phyloP scores from a whole-genome alignment of 2,113 vertebrate species.

The Archocentrus centrarchus region DNA sequence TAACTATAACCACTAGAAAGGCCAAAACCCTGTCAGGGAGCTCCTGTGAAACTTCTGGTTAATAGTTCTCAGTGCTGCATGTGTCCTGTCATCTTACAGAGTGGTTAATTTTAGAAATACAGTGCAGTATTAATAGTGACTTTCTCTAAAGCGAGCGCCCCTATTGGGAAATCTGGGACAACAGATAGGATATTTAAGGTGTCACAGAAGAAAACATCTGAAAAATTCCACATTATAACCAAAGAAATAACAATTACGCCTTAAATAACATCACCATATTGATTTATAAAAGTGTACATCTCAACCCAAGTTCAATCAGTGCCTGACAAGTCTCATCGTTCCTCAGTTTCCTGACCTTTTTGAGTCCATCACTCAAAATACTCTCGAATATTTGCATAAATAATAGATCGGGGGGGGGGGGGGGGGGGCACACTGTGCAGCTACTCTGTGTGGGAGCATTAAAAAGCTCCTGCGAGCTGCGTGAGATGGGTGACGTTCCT shows the following conservation, averaged over 20 bases:
- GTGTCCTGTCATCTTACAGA: neutral
- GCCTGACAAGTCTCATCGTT: neutral
- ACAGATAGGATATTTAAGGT: neutral
- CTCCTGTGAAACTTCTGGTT: neutral
- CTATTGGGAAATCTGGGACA: constrained; percentile 35
- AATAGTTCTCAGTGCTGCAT: accelerated
- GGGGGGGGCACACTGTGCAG: neutral
- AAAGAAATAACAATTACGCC: neutral
- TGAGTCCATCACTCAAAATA: neutral
- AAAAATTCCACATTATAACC: neutral
- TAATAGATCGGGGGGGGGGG: neutral
- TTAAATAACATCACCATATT: neutral
- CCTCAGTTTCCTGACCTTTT: neutral
- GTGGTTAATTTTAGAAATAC: neutral
- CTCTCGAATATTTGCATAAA: neutral
- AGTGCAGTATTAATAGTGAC: constrained; percentile 47
- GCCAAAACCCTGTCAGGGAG: neutral
- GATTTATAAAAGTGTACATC: accelerated
- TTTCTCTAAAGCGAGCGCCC: constrained; percentile 9
- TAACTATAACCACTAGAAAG: no score
- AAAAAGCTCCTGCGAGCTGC: neutral
- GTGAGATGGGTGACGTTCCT: constrained; percentile 2
- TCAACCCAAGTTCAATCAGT: neutral
- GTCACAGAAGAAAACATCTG: accelerated
- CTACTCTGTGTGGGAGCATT: neutral